Conservation (phyloP, 30 jellyfish, hydroid and myxozoan genomes). For the Aurelia coerulea region DNA sequence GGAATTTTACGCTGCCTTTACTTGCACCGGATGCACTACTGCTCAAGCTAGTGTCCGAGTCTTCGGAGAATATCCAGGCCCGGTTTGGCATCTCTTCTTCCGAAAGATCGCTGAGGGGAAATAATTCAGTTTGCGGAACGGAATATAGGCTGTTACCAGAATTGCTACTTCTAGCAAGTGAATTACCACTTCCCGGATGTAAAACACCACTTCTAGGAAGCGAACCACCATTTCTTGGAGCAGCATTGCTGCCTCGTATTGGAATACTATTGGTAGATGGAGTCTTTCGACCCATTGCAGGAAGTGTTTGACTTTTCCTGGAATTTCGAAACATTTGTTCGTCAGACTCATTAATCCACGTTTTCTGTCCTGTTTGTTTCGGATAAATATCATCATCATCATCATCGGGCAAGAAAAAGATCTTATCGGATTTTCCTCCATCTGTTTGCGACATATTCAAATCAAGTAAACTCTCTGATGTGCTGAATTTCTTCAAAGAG, state of each 20-base stretch:
- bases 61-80: constrained; percentile 63
- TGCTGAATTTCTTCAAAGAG: constrained; percentile 33
- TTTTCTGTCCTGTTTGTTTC: neutral
- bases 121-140: constrained; percentile 28
- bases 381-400: neutral
- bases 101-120: constrained; percentile 47
- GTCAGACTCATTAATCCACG: neutral
- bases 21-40: constrained; percentile 64
- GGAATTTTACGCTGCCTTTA: constrained; percentile 56
- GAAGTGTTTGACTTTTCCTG: constrained; percentile 42
- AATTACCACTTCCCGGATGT: neutral
- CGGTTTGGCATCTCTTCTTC: constrained; percentile 58
- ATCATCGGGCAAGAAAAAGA: neutral
- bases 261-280: constrained; percentile 11
- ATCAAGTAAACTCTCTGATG: constrained; percentile 48
- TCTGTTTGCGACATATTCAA: neutral
- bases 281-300: neutral
- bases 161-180: neutral
- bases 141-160: constrained; percentile 15
- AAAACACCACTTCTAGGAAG: no score
- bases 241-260: constrained; percentile 3
- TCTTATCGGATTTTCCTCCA: neutral
- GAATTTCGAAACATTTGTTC: neutral
- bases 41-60: constrained; percentile 70
- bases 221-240: neutral